A percentile compares a stretch with the other conserved stretches of the same genome.
Conservation (phyloP, 2,113 vertebrate species). For the Sarotherodon lohbergeri region DNA sequence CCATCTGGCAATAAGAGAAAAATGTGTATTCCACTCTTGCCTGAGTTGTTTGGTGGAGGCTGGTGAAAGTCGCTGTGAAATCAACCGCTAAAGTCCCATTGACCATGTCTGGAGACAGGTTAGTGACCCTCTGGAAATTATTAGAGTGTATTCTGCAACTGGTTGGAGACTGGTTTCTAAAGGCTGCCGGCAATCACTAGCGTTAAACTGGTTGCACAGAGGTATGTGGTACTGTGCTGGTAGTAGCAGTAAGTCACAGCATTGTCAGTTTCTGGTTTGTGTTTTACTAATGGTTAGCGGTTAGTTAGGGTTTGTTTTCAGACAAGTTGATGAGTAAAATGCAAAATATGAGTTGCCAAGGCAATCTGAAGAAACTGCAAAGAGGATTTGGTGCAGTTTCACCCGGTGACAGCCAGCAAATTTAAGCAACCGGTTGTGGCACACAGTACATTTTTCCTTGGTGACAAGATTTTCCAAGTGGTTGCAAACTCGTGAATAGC, state of each 20-base stretch:
- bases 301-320: neutral
- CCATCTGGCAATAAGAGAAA: neutral
- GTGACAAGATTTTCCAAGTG: neutral
- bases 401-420: neutral
- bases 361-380: neutral
- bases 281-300: neutral
- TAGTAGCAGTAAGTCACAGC: neutral
- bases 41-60: neutral
- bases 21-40: neutral
- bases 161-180: neutral
- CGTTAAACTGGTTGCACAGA: neutral
- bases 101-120: neutral
- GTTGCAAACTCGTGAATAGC: neutral
- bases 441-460: neutral
- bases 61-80: neutral
- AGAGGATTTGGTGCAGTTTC: neutral
- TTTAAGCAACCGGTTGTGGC: neutral
- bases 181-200: neutral
- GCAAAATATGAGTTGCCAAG: neutral
- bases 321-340: neutral
- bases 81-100: neutral
- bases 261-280: neutral
- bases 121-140: neutral
- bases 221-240: neutral
- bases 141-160: neutral